phyloP scores from a whole-genome alignment of 2,113 vertebrate species.

The Mungos mungo region DNA sequence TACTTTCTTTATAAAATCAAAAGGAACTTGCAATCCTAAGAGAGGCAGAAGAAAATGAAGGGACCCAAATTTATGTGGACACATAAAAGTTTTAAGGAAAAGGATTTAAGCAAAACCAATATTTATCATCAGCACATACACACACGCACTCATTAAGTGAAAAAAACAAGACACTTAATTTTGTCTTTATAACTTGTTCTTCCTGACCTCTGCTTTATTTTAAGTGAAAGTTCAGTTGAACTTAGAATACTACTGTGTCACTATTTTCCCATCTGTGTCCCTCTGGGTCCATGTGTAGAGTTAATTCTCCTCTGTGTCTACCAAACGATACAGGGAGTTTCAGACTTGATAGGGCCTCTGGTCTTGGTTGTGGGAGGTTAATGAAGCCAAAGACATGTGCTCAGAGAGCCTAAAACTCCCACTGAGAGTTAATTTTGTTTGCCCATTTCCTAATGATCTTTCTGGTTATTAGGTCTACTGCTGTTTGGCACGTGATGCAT shows the following conservation, averaged over 20 bases:
- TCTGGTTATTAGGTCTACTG: conserved; percentile 42
- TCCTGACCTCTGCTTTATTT: background rate
- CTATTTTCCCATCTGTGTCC: background rate
- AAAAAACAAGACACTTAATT: background rate
- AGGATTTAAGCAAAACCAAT: background rate
- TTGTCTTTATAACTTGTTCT: background rate
- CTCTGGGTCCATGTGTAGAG: background rate
- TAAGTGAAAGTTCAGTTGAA: conserved; percentile 16
- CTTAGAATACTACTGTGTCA: background rate
- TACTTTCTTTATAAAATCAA: background rate
- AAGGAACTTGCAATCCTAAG: background rate
- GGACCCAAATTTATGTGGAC: background rate
- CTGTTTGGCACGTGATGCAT: background rate
- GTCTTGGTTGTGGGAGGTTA: conserved; percentile 8
- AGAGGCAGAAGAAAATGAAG: background rate
- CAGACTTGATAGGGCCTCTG: background rate
- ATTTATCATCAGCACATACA: background rate
- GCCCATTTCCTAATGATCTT: conserved; percentile 47
- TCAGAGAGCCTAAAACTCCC: conserved; percentile 19
- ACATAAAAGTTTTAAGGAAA: background rate
- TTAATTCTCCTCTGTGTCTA: background rate
- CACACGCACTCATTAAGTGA: background rate
- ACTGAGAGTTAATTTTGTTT: conserved; percentile 59
- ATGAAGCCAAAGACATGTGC: conserved; percentile 9
- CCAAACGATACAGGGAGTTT: background rate